phyloP scores from a whole-genome alignment of 92 coral and sea anemone genomes.

The Umimayanthus kanabou region DNA sequence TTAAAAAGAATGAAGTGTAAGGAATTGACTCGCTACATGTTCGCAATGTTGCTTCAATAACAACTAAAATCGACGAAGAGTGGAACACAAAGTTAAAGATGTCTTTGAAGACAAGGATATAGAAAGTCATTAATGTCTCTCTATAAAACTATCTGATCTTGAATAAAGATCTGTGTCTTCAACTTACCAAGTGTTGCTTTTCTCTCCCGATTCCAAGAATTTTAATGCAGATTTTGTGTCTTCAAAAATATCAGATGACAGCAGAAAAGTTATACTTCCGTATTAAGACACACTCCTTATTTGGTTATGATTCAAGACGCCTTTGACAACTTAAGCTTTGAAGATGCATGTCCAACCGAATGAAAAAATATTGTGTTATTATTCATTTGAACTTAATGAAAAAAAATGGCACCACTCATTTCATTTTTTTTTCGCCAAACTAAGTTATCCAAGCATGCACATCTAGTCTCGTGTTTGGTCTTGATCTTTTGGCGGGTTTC shows the following conservation, averaged over 20 bases:
- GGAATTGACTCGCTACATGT: neutral
- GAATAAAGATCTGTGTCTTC: neutral
- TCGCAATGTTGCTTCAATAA: neutral
- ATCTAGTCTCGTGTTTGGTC: no score
- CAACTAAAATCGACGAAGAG: neutral
- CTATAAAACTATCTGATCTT: no score
- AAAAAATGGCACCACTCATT: no score
- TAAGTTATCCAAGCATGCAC: no score
- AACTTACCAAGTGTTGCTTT: neutral
- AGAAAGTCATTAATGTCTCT: no score
- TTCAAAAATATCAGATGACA: no score
- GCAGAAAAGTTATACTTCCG: neutral
- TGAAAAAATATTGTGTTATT: no score
- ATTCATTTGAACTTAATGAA: neutral
- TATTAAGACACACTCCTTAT: no score
- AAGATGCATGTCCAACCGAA: neutral
- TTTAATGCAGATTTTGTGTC: neutral
- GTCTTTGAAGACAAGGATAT: neutral
- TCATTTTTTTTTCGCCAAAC: no score
- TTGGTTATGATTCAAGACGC: neutral
- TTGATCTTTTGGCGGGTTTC: no score
- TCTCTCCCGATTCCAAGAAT: neutral
- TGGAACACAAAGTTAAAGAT: neutral
- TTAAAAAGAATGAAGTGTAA: no score
- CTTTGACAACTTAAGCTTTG: neutral